Percentiles rank a stretch among this genome's conserved stretches.
These are phyloP conservation scores for Peromyscus attwateri DNA, from an alignment of 2,797 vertebrate genomes.

Conservation along the genomic window DNA sequence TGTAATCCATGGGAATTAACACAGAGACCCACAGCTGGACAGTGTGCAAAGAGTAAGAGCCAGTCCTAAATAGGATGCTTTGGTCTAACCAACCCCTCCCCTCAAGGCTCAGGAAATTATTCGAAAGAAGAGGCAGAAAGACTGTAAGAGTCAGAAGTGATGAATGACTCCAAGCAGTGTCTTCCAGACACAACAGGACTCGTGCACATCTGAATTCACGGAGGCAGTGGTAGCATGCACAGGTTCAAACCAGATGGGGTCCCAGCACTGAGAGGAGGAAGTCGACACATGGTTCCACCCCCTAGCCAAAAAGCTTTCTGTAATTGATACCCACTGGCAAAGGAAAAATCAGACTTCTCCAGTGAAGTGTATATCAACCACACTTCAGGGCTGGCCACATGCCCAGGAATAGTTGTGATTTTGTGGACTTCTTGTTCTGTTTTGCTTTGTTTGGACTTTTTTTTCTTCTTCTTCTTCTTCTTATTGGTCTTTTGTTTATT, in stretches of 20 bases:
- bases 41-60: background rate
- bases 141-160: too few species aligned
- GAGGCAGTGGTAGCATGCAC: too few species aligned
- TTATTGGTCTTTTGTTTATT: background rate
- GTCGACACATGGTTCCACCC: background rate
- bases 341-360: background rate
- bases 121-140: background rate
- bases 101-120: background rate
- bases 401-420: background rate
- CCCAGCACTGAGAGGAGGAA: background rate
- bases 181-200: background rate
- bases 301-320: background rate
- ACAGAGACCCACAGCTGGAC: background rate
- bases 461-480: background rate
- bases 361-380: background rate
- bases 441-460: background rate
- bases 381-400: too few species aligned
- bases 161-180: background rate
- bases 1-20: background rate
- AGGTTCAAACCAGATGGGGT: background rate
- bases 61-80: background rate
- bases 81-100: background rate
- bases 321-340: background rate
- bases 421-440: background rate
- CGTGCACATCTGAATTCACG: background rate